Percentiles rank a stretch among this genome's conserved stretches.
These are phyloP conservation scores for Leptopilina myrica DNA, from an alignment of 2,888 invertebrate species.

Conservation along the genomic window DNA sequence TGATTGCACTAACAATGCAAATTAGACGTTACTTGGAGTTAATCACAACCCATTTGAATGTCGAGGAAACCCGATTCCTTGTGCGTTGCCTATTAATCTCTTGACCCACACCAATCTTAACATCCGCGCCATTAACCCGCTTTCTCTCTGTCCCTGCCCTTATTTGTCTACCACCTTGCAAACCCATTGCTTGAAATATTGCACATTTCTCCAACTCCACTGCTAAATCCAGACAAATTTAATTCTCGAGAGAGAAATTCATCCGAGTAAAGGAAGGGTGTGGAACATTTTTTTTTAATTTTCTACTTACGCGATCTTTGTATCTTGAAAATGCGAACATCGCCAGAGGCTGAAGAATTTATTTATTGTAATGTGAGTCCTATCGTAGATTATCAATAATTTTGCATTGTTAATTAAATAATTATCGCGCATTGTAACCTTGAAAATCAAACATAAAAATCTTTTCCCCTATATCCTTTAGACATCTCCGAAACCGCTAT, in stretches of 20 bases:
- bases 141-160: slow-evolving; percentile 7
- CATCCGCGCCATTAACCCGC: slow-evolving; percentile 28
- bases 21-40: slow-evolving; percentile 19
- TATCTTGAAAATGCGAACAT: too few species aligned
- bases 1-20: slow-evolving; percentile 8
- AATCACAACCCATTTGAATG: slow-evolving; percentile 8
- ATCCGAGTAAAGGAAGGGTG: too few species aligned
- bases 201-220: not conserved
- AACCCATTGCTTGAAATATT: not conserved
- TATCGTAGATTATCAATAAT: too few species aligned
- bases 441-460: too few species aligned
- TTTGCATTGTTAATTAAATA: too few species aligned
- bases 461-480: too few species aligned
- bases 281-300: too few species aligned
- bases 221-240: not conserved
- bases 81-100: slow-evolving; percentile 34
- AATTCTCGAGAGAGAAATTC: not conserved
- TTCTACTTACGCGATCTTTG: too few species aligned
- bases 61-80: slow-evolving; percentile 27
- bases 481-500: too few species aligned
- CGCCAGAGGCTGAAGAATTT: too few species aligned
- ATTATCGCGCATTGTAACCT: too few species aligned
- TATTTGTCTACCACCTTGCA: slow-evolving; percentile 5
- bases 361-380: too few species aligned
- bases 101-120: slow-evolving; percentile 28